A percentile compares a stretch with the other conserved stretches of the same genome.
phyloP scores from a whole-genome alignment of 2,113 vertebrate genomes.

The Toxotes chatareus region DNA sequence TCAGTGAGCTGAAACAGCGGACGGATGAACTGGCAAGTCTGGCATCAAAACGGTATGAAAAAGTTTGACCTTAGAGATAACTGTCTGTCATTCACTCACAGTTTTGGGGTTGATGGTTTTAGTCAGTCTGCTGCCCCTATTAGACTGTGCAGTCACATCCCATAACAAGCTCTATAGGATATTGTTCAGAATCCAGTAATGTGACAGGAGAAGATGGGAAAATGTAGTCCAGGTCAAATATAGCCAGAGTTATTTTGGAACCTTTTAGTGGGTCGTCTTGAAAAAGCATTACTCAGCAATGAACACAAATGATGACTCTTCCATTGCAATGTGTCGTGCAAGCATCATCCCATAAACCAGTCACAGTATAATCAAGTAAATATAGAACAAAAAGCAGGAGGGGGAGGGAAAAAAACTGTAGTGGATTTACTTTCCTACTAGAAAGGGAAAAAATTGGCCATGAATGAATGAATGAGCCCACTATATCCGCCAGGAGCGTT shows the following conservation, averaged over 20 bases:
- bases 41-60: not conserved
- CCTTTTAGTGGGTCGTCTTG: constrained; percentile 25
- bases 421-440: constrained; percentile 73
- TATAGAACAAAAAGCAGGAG: constrained; percentile 61
- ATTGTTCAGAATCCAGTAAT: not conserved
- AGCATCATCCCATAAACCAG: constrained; percentile 50
- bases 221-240: constrained; percentile 13
- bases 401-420: constrained; percentile 48
- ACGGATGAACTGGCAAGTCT: not conserved
- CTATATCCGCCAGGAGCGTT: constrained; percentile 75
- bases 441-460: constrained; percentile 75
- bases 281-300: constrained; percentile 39
- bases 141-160: constrained; percentile 8
- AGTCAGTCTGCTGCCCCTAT: not conserved
- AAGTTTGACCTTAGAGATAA: not conserved
- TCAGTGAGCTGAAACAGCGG: constrained; percentile 8
- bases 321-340: constrained; percentile 14
- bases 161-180: constrained; percentile 12
- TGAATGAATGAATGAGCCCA: constrained; percentile 81
- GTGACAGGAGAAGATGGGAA: constrained; percentile 11
- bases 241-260: constrained; percentile 30
- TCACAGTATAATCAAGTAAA: constrained; percentile 55
- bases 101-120: constrained; percentile 3
- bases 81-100: not conserved
- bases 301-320: constrained; percentile 34